Percentiles rank a stretch among this genome's conserved stretches.
These are phyloP conservation scores for Athene noctua DNA, from an alignment of 2,113 vertebrate species.

Conservation along the genomic window DNA sequence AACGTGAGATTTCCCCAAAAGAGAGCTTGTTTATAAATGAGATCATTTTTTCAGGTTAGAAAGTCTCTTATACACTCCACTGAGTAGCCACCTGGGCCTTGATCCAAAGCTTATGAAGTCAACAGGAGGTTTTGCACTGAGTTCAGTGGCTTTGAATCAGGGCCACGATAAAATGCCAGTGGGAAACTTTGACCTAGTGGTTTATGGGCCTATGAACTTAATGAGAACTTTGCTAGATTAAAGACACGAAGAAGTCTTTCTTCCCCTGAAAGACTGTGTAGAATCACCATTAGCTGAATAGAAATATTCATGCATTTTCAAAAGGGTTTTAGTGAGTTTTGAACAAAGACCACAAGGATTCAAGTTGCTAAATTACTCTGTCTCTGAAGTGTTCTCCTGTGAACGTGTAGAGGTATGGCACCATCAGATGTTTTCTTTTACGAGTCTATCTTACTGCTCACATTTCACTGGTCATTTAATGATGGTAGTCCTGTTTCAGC, in stretches of 20 bases:
- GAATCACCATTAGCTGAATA: background rate
- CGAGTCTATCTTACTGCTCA: background rate
- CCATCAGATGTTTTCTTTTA: background rate
- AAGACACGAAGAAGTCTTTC: background rate
- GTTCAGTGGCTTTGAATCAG: background rate
- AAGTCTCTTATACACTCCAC: background rate
- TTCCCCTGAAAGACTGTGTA: background rate
- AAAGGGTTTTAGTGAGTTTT: background rate
- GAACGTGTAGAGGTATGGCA: background rate
- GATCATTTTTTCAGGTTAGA: background rate
- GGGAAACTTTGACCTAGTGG: background rate
- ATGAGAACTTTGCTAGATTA: background rate
- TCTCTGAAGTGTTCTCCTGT: background rate
- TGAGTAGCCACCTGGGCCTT: background rate
- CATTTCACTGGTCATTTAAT: constrained; percentile 14
- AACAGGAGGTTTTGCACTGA: background rate
- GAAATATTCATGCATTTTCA: background rate
- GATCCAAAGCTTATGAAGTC: background rate
- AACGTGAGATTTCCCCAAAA: background rate
- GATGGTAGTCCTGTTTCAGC: background rate
- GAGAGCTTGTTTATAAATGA: background rate
- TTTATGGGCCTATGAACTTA: background rate
- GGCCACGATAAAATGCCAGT: background rate
- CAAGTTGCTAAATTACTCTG: background rate
- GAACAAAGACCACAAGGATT: background rate